Percentiles rank a stretch among this genome's conserved stretches.
Evolutionary conservation across 2,797 vertebrate genomes (phyloP).

Genomic region (Tamandua tetradactyla): DNA sequence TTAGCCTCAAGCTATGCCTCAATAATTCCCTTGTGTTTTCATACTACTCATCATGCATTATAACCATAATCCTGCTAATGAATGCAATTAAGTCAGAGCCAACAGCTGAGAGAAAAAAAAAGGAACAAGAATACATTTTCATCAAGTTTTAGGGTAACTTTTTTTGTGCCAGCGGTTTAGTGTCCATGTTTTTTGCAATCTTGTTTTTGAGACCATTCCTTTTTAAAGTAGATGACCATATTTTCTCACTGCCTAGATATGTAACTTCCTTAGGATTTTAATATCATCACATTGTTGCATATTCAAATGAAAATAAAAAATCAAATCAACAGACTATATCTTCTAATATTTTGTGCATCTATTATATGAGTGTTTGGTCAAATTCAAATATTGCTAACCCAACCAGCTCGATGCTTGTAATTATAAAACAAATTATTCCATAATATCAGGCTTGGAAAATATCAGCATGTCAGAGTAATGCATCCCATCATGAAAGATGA

Average conservation of each 20-base stretch:
- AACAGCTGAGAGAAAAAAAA: conserved; percentile 59
- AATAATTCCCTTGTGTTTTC: conserved; percentile 63
- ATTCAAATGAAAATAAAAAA: not conserved
- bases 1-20: conserved; percentile 66
- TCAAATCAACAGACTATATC: not conserved
- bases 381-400: not conserved
- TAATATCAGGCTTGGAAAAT: not conserved
- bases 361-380: not conserved
- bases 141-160: conserved; percentile 57
- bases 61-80: conserved; percentile 71
- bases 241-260: conserved; percentile 56
- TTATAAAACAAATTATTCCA: not conserved
- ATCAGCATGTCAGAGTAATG: not conserved
- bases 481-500: not conserved
- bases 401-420: not conserved
- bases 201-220: conserved; percentile 20
- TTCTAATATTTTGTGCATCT: not conserved
- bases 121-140: conserved; percentile 54
- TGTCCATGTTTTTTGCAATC: not conserved
- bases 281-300: not conserved
- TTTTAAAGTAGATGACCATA: not conserved
- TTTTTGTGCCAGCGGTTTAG: conserved; percentile 45
- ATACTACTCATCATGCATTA: conserved; percentile 62
- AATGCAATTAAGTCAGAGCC: conserved; percentile 68
- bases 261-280: not conserved